Conservation (phyloP, 2,888 invertebrate genomes). For the Steinernema carpocapsae region DNA sequence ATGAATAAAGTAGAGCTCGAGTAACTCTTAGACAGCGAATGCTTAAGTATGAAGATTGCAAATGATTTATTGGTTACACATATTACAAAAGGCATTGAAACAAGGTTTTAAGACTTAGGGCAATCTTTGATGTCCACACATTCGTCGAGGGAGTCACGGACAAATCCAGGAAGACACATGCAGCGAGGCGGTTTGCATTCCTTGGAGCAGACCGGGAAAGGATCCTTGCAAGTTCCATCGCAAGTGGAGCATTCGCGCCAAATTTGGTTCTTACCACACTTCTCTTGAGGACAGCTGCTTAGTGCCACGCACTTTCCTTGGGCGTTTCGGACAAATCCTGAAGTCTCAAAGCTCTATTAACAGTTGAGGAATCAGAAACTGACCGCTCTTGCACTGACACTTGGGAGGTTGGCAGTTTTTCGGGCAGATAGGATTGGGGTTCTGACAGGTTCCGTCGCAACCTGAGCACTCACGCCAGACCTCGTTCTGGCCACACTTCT, state of each 20-base stretch:
- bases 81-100: no score
- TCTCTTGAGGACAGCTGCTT: neutral
- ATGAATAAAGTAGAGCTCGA: no score
- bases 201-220: neutral
- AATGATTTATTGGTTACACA: no score
- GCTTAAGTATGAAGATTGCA: no score
- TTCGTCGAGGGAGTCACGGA: neutral
- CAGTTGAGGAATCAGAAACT: no score
- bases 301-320: neutral
- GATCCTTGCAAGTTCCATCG: neutral
- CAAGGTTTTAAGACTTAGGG: no score
- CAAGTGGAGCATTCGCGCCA: neutral
- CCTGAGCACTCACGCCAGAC: neutral
- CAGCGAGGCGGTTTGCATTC: neutral
- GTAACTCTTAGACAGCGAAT: no score
- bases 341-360: no score
- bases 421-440: neutral
- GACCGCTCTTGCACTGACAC: neutral
- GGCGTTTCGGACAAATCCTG: neutral
- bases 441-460: neutral
- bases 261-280: neutral
- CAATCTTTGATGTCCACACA: neutral
- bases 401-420: neutral
- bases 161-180: neutral
- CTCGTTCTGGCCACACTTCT: neutral